Conservation (phyloP, 2,888 invertebrate species). For the Parnassius apollo region DNA sequence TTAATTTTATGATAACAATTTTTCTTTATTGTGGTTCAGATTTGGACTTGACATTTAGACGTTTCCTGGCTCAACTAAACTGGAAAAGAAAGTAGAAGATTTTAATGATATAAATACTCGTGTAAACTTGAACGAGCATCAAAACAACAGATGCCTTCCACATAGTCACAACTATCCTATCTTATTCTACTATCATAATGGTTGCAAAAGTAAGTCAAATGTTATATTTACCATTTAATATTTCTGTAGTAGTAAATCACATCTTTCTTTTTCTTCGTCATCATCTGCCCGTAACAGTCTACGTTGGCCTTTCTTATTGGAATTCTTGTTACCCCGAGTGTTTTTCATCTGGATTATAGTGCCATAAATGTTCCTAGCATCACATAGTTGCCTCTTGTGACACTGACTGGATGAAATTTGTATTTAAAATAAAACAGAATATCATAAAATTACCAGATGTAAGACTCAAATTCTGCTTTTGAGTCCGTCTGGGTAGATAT, state of each 20-base stretch:
- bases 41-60: conserved; percentile 25
- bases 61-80: conserved; percentile 17
- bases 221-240: not conserved
- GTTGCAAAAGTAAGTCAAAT: conserved; percentile 57
- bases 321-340: not conserved
- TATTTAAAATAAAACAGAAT: too few relatives aligned
- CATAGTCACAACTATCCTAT: conserved; percentile 53
- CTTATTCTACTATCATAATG: conserved; percentile 48
- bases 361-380: too few relatives aligned
- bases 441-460: too few relatives aligned
- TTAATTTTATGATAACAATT: conserved; percentile 6
- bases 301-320: not conserved
- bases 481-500: too few relatives aligned
- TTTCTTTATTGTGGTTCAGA: conserved; percentile 3
- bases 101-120: conserved; percentile 50
- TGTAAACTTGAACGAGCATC: conserved; percentile 34
- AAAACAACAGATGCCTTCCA: conserved; percentile 44
- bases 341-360: too few relatives aligned
- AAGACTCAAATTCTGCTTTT: too few relatives aligned
- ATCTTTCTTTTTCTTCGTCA: too few relatives aligned
- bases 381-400: too few relatives aligned
- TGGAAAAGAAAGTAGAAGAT: conserved; percentile 23
- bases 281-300: too few relatives aligned
- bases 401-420: too few relatives aligned
- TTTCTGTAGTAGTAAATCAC: too few relatives aligned